Conservation (phyloP, 2,888 invertebrate genomes). For the Oscheius onirici region DNA sequence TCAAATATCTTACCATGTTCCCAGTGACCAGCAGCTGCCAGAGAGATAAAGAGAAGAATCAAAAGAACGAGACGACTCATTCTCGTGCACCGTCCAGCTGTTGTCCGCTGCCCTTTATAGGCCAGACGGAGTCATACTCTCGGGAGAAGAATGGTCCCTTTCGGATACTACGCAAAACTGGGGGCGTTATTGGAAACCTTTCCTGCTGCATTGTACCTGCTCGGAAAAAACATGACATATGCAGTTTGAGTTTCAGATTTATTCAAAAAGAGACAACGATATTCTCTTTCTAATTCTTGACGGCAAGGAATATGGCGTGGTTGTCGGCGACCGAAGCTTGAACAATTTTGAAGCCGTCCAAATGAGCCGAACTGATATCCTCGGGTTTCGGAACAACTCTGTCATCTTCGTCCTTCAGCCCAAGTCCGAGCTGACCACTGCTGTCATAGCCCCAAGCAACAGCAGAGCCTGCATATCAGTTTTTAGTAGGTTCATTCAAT, state of each 20-base stretch:
- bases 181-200: too few species aligned
- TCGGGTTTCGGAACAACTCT: conserved; percentile 63
- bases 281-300: conserved; percentile 29
- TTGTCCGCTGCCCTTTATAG: too few species aligned
- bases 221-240: background rate
- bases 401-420: conserved; percentile 65
- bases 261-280: background rate
- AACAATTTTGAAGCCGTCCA: conserved; percentile 63
- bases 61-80: too few species aligned
- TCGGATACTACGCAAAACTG: too few species aligned
- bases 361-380: conserved; percentile 63
- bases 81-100: too few species aligned
- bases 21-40: too few species aligned
- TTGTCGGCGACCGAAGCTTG: conserved; percentile 66
- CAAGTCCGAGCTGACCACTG: conserved; percentile 69
- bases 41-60: too few species aligned
- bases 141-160: too few species aligned
- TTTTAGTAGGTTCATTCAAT: background rate
- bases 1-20: too few species aligned
- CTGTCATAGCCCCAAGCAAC: conserved; percentile 68
- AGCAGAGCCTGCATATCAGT: conserved; percentile 47
- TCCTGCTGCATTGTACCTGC: too few species aligned
- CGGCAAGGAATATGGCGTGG: conserved; percentile 64
- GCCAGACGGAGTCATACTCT: too few species aligned
- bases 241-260: background rate